Conservation (phyloP, 35 echinoderm and acorn worm species). For the Lytechinus variegatus region DNA sequence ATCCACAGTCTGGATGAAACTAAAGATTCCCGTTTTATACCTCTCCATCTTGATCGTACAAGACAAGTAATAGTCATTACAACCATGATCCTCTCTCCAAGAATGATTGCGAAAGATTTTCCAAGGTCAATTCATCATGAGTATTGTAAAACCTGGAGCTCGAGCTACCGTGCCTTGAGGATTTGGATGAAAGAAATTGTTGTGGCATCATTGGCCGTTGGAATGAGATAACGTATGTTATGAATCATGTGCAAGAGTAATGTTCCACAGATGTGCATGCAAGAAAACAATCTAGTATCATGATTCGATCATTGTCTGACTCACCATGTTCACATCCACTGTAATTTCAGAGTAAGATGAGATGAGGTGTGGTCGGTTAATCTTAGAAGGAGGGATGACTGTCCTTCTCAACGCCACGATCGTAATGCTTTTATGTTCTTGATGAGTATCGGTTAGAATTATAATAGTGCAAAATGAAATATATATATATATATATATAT, state of each 20-base stretch:
- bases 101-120: neutral
- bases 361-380: neutral
- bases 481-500: too few relatives aligned
- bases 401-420: neutral
- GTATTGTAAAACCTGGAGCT: neutral
- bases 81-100: too few relatives aligned
- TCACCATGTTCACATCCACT: neutral
- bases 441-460: too few relatives aligned
- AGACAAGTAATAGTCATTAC: too few relatives aligned
- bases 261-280: neutral
- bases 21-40: too few relatives aligned
- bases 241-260: neutral
- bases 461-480: too few relatives aligned
- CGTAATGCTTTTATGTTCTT: too few relatives aligned
- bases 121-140: neutral
- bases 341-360: neutral
- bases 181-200: neutral
- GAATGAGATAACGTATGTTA: neutral
- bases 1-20: too few relatives aligned
- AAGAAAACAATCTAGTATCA: neutral
- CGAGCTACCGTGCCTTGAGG: neutral
- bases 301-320: neutral
- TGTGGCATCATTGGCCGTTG: neutral
- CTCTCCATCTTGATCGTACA: too few relatives aligned
- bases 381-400: neutral